Conservation (phyloP, 2,113 vertebrate species). For the Protomyctophum bolini region DNA sequence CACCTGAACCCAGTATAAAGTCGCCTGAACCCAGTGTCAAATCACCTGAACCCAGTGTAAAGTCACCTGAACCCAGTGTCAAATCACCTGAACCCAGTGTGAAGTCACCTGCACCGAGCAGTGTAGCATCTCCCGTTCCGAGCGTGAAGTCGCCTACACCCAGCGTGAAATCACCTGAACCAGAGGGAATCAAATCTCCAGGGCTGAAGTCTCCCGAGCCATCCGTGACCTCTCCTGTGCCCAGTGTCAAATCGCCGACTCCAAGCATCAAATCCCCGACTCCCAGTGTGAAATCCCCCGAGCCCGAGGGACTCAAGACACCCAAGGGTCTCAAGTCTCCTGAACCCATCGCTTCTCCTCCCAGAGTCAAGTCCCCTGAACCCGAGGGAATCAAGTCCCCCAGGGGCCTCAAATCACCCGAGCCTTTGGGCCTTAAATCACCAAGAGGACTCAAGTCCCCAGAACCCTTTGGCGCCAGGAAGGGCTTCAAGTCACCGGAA, state of each 20-base stretch:
- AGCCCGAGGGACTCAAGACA: conserved; percentile 76
- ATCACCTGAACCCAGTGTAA: conserved; percentile 52
- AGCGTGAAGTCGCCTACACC: conserved; percentile 60
- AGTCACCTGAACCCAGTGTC: conserved; percentile 51
- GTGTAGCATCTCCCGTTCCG: conserved; percentile 60
- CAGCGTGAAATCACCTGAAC: conserved; percentile 81
- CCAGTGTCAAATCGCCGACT: conserved; percentile 32
- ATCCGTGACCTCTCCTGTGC: conserved; percentile 28
- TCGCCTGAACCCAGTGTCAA: conserved; percentile 24
- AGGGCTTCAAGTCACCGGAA: conserved; percentile 63
- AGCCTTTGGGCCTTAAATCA: conserved; percentile 72
- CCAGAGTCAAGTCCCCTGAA: conserved; percentile 83
- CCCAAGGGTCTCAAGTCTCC: conserved; percentile 84
- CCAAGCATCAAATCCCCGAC: conserved; percentile 42
- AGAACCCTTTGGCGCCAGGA: not conserved
- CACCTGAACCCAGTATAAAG: conserved; percentile 32
- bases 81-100: conserved; percentile 26
- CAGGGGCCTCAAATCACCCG: conserved; percentile 67
- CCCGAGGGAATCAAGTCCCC: conserved; percentile 75
- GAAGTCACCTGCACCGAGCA: conserved; percentile 57
- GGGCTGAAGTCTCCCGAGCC: conserved; percentile 82
- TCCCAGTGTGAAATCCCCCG: conserved; percentile 44
- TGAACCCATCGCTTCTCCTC: conserved; percentile 85
- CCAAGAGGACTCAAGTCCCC: conserved; percentile 84
- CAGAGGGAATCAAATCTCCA: conserved; percentile 73